Conservation (phyloP, 2,888 invertebrate species). For the Agriopis leucophaearia region DNA sequence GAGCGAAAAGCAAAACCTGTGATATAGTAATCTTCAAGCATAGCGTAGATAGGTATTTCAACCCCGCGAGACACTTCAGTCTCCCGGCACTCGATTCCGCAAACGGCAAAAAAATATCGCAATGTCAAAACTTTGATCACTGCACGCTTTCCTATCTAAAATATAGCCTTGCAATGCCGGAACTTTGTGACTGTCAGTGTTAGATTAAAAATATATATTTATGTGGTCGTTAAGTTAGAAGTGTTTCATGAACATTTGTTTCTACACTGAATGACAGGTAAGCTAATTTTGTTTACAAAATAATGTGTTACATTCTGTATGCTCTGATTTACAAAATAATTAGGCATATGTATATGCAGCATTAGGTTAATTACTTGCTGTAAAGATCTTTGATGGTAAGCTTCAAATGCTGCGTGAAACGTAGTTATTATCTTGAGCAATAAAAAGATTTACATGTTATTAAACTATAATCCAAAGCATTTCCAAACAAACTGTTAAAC, state of each 20-base stretch:
- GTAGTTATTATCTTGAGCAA: no score
- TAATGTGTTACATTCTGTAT: slow-evolving; percentile 3
- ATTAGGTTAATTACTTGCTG: not conserved
- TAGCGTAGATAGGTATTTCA: slow-evolving; percentile 32
- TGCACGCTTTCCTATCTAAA: slow-evolving; percentile 14
- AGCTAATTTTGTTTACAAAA: slow-evolving; percentile 32
- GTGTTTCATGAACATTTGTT: slow-evolving; percentile 29
- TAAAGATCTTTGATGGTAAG: not conserved
- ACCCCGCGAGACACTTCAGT: slow-evolving; percentile 41
- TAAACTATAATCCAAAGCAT: not conserved
- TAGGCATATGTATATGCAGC: not conserved
- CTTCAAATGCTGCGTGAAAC: no score
- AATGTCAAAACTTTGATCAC: slow-evolving; percentile 33
- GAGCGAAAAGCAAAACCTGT: slow-evolving; percentile 38
- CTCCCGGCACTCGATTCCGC: slow-evolving; percentile 33
- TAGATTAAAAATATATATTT: slow-evolving; percentile 20
- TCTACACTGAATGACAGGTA: slow-evolving; percentile 30
- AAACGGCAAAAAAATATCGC: slow-evolving; percentile 31
- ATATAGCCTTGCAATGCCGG: not conserved
- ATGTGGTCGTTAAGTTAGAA: slow-evolving; percentile 22
- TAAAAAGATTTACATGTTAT: no score
- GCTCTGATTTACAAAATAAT: not conserved
- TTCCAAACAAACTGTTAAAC: no score
- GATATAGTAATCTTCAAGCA: slow-evolving; percentile 36
- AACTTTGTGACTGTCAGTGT: slow-evolving; percentile 16